Conservation (phyloP, 2,797 vertebrate species). For the Muscicapa comitata region DNA sequence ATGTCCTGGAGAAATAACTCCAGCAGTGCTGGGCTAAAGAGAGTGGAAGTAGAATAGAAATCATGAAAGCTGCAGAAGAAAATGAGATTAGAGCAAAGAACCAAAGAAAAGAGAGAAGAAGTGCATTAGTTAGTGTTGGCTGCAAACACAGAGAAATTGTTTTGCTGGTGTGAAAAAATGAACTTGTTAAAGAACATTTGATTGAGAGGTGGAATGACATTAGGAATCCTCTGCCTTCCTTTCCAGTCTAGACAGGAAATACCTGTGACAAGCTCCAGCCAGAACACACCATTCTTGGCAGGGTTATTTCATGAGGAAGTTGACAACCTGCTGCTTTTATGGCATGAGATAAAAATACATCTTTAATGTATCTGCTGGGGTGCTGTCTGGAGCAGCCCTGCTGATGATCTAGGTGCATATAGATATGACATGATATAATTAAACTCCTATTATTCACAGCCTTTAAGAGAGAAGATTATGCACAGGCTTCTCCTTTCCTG, state of each 20-base stretch:
- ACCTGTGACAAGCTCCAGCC: neutral
- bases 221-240: neutral
- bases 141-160: neutral
- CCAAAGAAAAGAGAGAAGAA: neutral
- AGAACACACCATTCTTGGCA: neutral
- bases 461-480: neutral
- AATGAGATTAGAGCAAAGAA: neutral
- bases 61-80: neutral
- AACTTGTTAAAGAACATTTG: neutral
- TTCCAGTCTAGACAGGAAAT: neutral
- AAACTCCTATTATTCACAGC: neutral
- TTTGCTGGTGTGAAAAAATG: neutral
- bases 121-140: neutral
- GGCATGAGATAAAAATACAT: neutral
- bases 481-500: neutral
- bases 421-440: neutral
- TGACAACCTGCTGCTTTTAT: neutral
- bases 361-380: neutral
- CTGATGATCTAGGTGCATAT: neutral
- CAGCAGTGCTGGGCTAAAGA: neutral
- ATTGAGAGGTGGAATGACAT: neutral
- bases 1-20: neutral
- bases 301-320: neutral
- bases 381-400: neutral
- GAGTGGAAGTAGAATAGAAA: neutral